Percentiles rank a stretch among this genome's conserved stretches.
phyloP scores from a whole-genome alignment of 2,113 vertebrate species.

The Prunella himalayana region DNA sequence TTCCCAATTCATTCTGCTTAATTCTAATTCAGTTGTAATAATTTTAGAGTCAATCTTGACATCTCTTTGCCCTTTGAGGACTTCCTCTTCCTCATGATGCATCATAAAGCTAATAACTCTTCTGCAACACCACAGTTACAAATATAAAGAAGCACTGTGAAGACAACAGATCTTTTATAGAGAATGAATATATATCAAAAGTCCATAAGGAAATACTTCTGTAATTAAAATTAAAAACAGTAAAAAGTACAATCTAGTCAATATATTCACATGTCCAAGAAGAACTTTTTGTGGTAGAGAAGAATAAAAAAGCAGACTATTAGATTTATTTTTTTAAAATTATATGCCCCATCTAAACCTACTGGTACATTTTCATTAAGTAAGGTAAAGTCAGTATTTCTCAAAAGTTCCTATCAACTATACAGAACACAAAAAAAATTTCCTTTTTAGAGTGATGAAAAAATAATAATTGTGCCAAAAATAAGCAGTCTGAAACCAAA shows the following conservation, averaged over 20 bases:
- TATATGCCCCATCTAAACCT: neutral
- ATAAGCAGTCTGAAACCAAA: neutral
- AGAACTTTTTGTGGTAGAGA: neutral
- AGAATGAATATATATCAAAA: neutral
- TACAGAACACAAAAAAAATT: neutral
- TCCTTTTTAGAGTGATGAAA: neutral
- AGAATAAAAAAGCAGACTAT: neutral
- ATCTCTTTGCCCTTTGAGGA: neutral
- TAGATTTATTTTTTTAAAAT: neutral
- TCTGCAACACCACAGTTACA: neutral
- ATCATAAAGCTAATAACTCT: neutral
- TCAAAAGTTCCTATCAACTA: neutral
- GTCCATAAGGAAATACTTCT: neutral
- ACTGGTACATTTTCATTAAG: neutral
- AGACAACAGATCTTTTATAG: neutral
- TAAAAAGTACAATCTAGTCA: neutral
- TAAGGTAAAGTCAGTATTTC: neutral
- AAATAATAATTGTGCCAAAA: neutral
- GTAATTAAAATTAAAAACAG: neutral
- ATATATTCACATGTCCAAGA: neutral
- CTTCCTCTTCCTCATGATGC: neutral
- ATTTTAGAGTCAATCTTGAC: neutral
- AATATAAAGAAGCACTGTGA: neutral
- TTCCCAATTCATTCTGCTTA: neutral
- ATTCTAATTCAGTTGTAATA: neutral